Evolutionary conservation across 2,113 vertebrate genomes (phyloP).

Genomic region (Amphiprion ocellaris): DNA sequence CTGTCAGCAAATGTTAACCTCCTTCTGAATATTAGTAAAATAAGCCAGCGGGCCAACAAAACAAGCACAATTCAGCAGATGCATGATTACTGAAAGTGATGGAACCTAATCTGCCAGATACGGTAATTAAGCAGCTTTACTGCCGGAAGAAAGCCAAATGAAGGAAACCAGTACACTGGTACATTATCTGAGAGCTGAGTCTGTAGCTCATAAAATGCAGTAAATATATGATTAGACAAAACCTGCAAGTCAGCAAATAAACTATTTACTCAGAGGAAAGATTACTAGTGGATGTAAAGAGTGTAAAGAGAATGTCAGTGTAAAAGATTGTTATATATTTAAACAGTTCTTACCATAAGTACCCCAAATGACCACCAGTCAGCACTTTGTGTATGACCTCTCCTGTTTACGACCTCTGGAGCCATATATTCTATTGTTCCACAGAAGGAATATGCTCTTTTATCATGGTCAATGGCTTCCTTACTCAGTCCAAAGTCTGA

Average conservation of each 20-base stretch:
- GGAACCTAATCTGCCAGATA: slow-evolving; percentile 54
- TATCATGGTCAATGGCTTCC: slow-evolving; percentile 96
- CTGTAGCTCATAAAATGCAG: slow-evolving; percentile 9
- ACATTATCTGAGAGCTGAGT: slow-evolving; percentile 24
- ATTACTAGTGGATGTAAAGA: neutral
- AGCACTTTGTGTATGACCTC: slow-evolving; percentile 95
- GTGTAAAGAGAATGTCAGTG: neutral
- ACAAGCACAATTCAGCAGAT: slow-evolving; percentile 56
- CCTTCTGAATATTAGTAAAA: slow-evolving; percentile 61
- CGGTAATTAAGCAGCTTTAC: slow-evolving; percentile 60
- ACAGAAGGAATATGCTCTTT: slow-evolving; percentile 95
- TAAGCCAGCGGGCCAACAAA: slow-evolving; percentile 56
- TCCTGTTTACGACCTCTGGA: slow-evolving; percentile 95
- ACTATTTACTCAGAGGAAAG: neutral
- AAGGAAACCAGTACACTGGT: slow-evolving; percentile 19
- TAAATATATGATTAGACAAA: slow-evolving; percentile 18
- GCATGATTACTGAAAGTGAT: slow-evolving; percentile 56
- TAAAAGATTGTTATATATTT: neutral
- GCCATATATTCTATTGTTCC: slow-evolving; percentile 99
- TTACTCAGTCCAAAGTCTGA: slow-evolving; percentile 97
- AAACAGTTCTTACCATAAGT: slow-evolving; percentile 88
- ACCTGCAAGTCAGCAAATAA: neutral
- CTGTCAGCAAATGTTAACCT: slow-evolving; percentile 58
- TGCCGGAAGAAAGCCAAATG: slow-evolving; percentile 48
- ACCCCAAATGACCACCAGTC: slow-evolving; percentile 99